A percentile compares a stretch with the other conserved stretches of the same genome.
These are phyloP conservation scores for Ophion ellenae DNA, from an alignment of 2,888 invertebrate species.

Conservation along the genomic window DNA sequence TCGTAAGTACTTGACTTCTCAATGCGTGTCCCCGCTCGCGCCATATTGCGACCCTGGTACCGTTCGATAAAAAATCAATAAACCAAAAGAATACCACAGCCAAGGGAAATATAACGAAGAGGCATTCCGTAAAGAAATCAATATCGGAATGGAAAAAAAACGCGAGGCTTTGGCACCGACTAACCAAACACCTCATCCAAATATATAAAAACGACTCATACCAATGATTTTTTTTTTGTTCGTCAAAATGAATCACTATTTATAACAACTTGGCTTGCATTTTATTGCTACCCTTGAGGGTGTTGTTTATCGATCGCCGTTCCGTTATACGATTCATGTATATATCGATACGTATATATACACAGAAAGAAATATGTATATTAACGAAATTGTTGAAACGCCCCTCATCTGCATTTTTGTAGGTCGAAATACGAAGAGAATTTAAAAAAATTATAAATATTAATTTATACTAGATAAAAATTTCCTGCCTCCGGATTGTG, in stretches of 20 bases:
- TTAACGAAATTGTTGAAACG: conserved; percentile 73
- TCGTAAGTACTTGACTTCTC: conserved; percentile 56
- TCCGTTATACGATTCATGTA: not conserved
- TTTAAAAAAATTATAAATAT: conserved; percentile 33
- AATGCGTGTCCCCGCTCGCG: conserved; percentile 66
- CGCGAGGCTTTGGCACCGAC: not conserved
- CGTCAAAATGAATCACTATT: no score
- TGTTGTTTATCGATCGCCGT: not conserved
- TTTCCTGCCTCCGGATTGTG: conserved; percentile 61
- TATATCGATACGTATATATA: conserved; percentile 34
- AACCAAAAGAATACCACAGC: conserved; percentile 18
- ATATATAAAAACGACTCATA: no score
- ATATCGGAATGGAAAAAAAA: conserved; percentile 7
- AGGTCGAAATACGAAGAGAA: conserved; percentile 50
- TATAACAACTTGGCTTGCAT: no score
- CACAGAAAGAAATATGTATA: conserved; percentile 52
- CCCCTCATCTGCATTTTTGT: conserved; percentile 75
- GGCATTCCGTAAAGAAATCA: conserved; percentile 8
- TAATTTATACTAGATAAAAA: conserved; percentile 53
- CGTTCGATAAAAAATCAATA: conserved; percentile 41
- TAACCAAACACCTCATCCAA: no score
- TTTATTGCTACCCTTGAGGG: no score
- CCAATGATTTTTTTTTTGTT: no score
- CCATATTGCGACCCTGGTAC: conserved; percentile 57
- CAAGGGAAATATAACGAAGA: conserved; percentile 12